Base-by-base conservation (phyloP, 2,113 vertebrate genomes). In the Ptilonorhynchus violaceus region DNA sequence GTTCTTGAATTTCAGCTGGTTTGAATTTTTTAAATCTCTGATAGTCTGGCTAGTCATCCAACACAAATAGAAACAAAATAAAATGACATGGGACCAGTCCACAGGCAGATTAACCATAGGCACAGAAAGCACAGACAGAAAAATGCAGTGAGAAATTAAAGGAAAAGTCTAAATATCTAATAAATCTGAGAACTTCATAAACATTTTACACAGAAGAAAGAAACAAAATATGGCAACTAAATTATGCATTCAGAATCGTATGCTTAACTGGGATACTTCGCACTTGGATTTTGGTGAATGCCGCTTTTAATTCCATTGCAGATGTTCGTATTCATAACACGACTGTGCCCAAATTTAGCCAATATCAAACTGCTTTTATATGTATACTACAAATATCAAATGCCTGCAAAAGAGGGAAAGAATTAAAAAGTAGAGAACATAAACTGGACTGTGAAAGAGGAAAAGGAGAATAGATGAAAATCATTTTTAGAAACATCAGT, bases 211-310 rank as follows among this genome's bases (percentile, higher is more conserved):
- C 18, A 52, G 77, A 92, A 59, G 80, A 95, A 93, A 91, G 78
- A 82, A 92, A 86, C 73, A 93, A 96, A 96, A 95, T 74, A 83
- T 66, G 85, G 82, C 83, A 94, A 93, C 44, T 95, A 96, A 97
- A 96, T 97, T 94, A 93, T 78, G 77, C 86, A 95, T 92, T 96
- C 93, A 91, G 92, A 94, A 93, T 95, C 5, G 12, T 92, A 75
- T 96, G 88, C 76, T 94, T 91, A 94, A 89, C 91, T 94, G 91
- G 80, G 91, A 86, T 94, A 88, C 89, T 94, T 96, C 0, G 16
- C 92, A 87, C 93, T 94, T 91, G 88, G 93, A 96, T 96, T 97
- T 96, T 91, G 93, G 93, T 96, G 92, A 97, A 95, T 94, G 88
- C 85, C 3, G 27, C 95, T 96, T 96, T 94, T 90, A 96, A 96